Conservation (phyloP, 2,113 vertebrate species). For the Bos javanicus region DNA sequence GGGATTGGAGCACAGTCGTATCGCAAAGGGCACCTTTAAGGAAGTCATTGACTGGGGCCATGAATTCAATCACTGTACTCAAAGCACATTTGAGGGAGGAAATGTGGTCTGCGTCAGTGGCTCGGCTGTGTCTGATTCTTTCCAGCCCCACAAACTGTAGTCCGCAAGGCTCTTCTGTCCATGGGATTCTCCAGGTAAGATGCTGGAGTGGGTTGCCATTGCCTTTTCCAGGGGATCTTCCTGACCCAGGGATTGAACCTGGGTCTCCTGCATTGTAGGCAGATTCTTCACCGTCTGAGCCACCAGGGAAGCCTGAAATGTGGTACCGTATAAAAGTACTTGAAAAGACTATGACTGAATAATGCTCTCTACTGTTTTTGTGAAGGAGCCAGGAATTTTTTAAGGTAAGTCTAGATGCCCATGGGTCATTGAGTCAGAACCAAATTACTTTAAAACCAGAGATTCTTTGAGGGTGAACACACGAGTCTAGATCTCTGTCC, state of each 20-base stretch:
- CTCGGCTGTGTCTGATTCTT: not conserved
- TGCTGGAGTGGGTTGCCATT: not conserved
- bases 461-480: not conserved
- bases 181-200: not conserved
- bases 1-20: not conserved
- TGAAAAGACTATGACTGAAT: not conserved
- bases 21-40: not conserved
- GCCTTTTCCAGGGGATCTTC: not conserved
- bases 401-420: not conserved
- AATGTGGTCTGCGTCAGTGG: rapidly evolving
- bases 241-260: not conserved
- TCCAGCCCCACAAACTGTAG: not conserved
- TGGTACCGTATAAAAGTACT: not conserved
- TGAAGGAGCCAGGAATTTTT: not conserved
- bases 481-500: no score
- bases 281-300: not conserved
- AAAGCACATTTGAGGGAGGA: rapidly evolving
- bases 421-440: not conserved
- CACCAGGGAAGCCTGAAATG: not conserved
- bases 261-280: not conserved
- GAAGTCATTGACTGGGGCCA: not conserved
- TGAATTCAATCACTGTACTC: rapidly evolving
- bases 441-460: not conserved
- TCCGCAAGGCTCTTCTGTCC: not conserved
- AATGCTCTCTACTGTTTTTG: not conserved